A percentile compares a stretch with the other conserved stretches of the same genome.
Conservation (phyloP, 2,797 vertebrate genomes). For the Phaenicophaeus curvirostris region DNA sequence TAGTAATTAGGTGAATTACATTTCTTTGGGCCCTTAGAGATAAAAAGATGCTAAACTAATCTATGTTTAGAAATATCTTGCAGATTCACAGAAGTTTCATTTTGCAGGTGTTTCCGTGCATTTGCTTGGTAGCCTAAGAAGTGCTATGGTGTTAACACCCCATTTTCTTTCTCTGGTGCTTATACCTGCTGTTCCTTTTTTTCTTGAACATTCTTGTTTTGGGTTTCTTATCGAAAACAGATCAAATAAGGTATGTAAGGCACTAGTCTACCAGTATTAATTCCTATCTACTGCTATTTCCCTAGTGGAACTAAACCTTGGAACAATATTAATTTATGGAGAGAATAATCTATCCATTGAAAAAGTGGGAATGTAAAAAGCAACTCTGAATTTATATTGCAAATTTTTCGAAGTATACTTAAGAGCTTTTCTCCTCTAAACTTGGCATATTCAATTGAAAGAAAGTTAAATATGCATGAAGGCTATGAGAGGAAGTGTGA, state of each 20-base stretch:
- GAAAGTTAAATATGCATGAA: not conserved
- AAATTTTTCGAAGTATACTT: not conserved
- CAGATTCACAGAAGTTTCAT: not conserved
- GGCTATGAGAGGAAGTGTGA: not conserved
- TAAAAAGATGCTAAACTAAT: not conserved
- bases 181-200: not conserved
- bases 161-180: not conserved
- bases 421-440: not conserved
- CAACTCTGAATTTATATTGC: not conserved
- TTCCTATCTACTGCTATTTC: not conserved
- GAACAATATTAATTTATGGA: not conserved
- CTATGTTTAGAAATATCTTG: not conserved
- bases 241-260: not conserved
- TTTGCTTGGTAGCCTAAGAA: not conserved
- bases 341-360: not conserved
- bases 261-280: not conserved
- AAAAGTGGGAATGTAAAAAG: not conserved
- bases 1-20: not conserved
- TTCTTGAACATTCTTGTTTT: not conserved
- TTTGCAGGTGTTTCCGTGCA: not conserved
- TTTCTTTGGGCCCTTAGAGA: not conserved
- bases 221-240: not conserved
- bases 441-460: not conserved
- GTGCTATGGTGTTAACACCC: not conserved
- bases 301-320: not conserved